These are phyloP conservation scores for Colletes latitarsis DNA, from an alignment of 1,140 invertebrate genomes.

Conservation along the genomic window DNA sequence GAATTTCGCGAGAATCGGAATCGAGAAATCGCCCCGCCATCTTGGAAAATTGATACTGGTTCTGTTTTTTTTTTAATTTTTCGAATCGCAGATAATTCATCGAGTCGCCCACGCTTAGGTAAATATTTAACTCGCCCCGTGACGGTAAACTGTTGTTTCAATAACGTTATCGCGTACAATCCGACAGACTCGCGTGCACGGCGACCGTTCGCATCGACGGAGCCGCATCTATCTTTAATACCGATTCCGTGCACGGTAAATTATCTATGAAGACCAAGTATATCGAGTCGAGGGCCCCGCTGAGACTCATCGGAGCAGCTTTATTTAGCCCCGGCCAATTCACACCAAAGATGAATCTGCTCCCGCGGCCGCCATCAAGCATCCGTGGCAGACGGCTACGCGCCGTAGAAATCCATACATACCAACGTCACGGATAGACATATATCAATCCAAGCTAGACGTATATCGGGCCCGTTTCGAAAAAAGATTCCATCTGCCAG, in stretches of 20 bases:
- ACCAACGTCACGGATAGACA: slow-evolving; percentile 26
- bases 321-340: slow-evolving; percentile 50
- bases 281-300: slow-evolving; percentile 27
- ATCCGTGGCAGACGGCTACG: slow-evolving; percentile 36
- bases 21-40: no score
- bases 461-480: slow-evolving; percentile 18
- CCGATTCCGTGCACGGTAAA: slow-evolving; percentile 18
- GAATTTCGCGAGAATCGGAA: no score
- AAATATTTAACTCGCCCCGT: background rate
- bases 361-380: slow-evolving; percentile 30
- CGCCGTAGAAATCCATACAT: slow-evolving; percentile 47
- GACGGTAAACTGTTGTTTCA: slow-evolving; percentile 11
- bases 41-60: no score
- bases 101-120: background rate
- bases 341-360: slow-evolving; percentile 54
- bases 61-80: no score
- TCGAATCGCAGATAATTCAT: no score
- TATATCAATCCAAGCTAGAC: slow-evolving; percentile 45
- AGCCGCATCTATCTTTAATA: slow-evolving; percentile 27
- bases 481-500: slow-evolving; percentile 28
- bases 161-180: slow-evolving; percentile 34
- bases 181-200: background rate
- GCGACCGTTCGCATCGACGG: slow-evolving; percentile 30
- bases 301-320: slow-evolving; percentile 37
- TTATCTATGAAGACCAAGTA: slow-evolving; percentile 31